Evolutionary conservation across 2,113 vertebrate species (phyloP), one percentile per base, ranked within the genome.

Genomic region (Pelmatolapia mariae): DNA sequence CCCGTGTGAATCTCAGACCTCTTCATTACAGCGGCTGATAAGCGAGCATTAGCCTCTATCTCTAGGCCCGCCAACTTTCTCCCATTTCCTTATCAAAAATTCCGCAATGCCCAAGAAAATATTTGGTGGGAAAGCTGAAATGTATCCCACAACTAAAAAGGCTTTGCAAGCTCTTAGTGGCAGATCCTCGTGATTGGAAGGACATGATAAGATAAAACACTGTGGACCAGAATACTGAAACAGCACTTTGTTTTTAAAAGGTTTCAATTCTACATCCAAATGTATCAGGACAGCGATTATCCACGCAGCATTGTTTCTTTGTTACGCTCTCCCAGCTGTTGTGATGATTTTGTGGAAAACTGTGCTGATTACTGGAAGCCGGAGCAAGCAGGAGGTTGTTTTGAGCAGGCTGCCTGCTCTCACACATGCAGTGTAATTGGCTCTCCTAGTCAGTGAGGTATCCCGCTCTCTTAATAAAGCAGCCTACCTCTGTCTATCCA

Each of bases 1-100:
- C 93, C 89, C 92, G 45, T 86, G 94, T 89, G 94, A 92, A 86
- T 56, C 82, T 86, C 22, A n/a, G 83, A 15, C 33, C 71, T 71
- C 90, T 83, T 86, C 87, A 89, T 29, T 88, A 83, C 86, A 90
- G 84, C 3, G n/a, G 18, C 22, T 2, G 89, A 94, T 92, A 93
- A 94, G 82, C 10, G 4, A 52, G 6, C 31, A 52, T 78, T 78
- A n/a, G 73, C 29, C 45, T 52, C 26, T 52, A n/a, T 78, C 73
- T n/a, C 73, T 78, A 52, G 19, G 38, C 56, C 83, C 61, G 54
- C 52, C 79, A 86, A 66, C 66, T 31, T 59, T 82, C 73, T 56
- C 80, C 61, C 29, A 53, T 18, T 8, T 7, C 45, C 63, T 91
- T 90, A 90, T 92, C 90, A 63, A 38, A 78, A 26, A 40, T 50